Conservation (phyloP, 2,888 invertebrate species). For the Cosmia pyralina region DNA sequence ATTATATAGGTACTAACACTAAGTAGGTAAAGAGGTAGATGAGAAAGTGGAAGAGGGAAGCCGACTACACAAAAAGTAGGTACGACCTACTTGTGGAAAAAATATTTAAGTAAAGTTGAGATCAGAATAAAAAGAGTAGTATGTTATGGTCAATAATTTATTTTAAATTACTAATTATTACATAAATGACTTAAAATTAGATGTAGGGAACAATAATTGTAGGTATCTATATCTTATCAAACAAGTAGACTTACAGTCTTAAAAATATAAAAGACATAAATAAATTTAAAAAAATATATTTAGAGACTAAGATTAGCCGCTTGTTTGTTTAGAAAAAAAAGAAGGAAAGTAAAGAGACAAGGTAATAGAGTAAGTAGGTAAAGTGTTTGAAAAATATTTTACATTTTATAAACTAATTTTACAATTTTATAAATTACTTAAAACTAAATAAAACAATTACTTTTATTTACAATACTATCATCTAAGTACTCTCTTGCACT, state of each 20-base stretch:
- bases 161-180: conserved; percentile 1
- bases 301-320: too few relatives aligned
- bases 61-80: background rate
- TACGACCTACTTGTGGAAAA: background rate
- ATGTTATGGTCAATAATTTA: conserved; percentile 8
- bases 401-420: background rate
- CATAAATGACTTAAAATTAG: background rate
- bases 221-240: background rate
- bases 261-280: background rate
- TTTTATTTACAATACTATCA: background rate
- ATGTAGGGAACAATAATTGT: background rate
- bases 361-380: too few relatives aligned
- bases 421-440: conserved; percentile 9
- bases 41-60: background rate
- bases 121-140: background rate
- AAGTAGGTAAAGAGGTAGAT: background rate
- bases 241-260: background rate
- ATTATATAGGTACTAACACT: background rate
- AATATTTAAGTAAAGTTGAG: background rate
- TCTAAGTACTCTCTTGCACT: conserved; percentile 38
- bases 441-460: background rate
- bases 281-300: background rate
- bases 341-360: background rate
- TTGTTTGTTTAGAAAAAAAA: background rate
- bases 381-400: background rate